phyloP scores from a whole-genome alignment of 2,113 vertebrate species.

The Chloropsis cyanopogon region DNA sequence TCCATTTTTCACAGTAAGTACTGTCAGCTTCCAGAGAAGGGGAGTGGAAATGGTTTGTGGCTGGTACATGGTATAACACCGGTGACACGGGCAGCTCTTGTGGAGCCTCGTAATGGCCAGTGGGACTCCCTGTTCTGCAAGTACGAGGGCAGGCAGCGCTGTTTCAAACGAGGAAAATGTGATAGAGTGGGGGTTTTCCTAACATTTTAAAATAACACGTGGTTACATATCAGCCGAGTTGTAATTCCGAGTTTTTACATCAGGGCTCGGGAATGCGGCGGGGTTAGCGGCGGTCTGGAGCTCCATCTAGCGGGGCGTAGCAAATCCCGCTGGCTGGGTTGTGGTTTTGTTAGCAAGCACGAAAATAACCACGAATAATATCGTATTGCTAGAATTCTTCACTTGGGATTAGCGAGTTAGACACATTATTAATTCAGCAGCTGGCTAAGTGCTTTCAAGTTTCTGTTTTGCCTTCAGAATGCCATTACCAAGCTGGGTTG shows the following conservation, averaged over 20 bases:
- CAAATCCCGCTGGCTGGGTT: background rate
- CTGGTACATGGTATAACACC: background rate
- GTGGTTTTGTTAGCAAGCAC: background rate
- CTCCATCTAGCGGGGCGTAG: slow-evolving; percentile 60
- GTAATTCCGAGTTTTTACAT: background rate
- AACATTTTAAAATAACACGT: background rate
- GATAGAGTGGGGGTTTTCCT: background rate
- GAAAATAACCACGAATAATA: background rate
- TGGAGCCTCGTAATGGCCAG: background rate
- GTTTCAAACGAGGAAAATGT: background rate
- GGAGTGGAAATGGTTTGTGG: background rate
- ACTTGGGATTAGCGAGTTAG: background rate
- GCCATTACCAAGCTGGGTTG: background rate
- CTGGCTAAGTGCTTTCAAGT: background rate
- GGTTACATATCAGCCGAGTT: background rate
- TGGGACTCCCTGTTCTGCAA: background rate
- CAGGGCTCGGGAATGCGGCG: background rate
- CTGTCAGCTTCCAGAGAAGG: background rate
- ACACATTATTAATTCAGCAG: background rate
- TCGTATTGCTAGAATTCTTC: background rate
- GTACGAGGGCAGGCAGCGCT: background rate
- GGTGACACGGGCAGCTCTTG: background rate
- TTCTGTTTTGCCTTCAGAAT: background rate
- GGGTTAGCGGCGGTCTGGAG: background rate
- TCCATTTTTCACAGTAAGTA: slow-evolving; percentile 66